Evolutionary conservation across 2,888 invertebrate species (phyloP), one percentile per base, ranked within the genome.

Genomic region (Mythimna ferrago): DNA sequence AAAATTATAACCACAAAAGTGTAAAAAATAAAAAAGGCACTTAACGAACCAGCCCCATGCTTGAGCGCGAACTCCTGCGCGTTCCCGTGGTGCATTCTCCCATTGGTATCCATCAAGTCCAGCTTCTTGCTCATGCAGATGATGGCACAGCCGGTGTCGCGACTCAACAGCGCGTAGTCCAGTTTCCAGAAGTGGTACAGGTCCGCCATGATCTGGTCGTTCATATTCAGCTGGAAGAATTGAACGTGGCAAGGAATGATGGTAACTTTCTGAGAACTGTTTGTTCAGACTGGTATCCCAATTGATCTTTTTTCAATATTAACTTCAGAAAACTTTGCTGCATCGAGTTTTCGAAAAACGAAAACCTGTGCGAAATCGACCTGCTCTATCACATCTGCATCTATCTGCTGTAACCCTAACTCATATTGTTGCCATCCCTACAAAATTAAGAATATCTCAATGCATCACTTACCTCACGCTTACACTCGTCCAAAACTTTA

Each of bases 131-230:
- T 90, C 93, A 93, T 92, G 83, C 93, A 93, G 76, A 91, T 87
- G 73, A 93, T 90, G 65, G 91, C 89, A 61, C 93, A 93, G 19
- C 93, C 93, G 0, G 90, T 89, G 53, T 93, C 93, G 0, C 94
- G 86, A 74, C 89, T 87, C 16, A 93, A 78, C 0, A 90, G 83
- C 0, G 88, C 81, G 53, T 91, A 92, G 53, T 94, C 92, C 73
- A 92, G 85, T 78, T 93, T 94, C 94, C 95, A 95, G 81, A 89
- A 94, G 81, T 93, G 90, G 80, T 92, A 94, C 48, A 95, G 78
- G 69, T 94, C 94, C 0, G 83, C 85, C 16, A 94, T 56, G 51
- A 94, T 85, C 61, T 90, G 84, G 26, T 94, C 93, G 4, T 84
- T 71, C 61, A 94, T 81, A 54, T 90, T 88, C 9, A 93, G 71